These are phyloP conservation scores for Tenthredo scrophulariae DNA, from an alignment of 2,888 invertebrate genomes.

Conservation along the genomic window DNA sequence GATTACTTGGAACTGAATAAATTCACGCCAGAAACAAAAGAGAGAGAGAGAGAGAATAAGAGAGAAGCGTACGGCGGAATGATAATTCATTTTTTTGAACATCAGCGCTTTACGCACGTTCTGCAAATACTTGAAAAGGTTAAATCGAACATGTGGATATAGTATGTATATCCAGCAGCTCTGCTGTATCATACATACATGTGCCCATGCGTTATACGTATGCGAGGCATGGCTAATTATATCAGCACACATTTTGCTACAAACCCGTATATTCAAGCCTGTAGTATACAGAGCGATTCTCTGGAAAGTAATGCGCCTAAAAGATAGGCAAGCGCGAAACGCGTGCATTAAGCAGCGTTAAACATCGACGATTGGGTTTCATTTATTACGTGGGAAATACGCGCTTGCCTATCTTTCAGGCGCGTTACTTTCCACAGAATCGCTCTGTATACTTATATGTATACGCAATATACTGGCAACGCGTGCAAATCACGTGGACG, in stretches of 20 bases:
- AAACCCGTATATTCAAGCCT: background rate
- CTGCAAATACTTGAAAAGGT: background rate
- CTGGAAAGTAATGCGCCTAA: too few relatives aligned
- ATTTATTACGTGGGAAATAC: too few relatives aligned
- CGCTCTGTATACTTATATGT: too few relatives aligned
- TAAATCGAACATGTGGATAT: background rate
- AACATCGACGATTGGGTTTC: too few relatives aligned
- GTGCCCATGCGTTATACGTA: background rate
- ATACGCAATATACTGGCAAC: background rate
- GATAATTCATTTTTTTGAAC: background rate
- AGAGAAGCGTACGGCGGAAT: background rate
- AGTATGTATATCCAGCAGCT: background rate
- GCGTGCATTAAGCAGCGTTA: too few relatives aligned
- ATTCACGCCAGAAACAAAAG: background rate
- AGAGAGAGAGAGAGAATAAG: background rate
- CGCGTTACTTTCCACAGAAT: too few relatives aligned
- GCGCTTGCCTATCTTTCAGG: too few relatives aligned
- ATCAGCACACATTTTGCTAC: background rate
- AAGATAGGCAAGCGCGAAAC: too few relatives aligned
- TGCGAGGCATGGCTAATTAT: background rate
- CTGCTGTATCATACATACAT: background rate
- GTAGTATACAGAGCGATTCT: background rate
- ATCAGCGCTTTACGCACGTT: background rate
- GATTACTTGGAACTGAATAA: background rate
- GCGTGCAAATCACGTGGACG: background rate